Evolutionary conservation across 1,140 invertebrate species (phyloP), one percentile per base, ranked within the genome.

Genomic region (Nasonia vitripennis): DNA sequence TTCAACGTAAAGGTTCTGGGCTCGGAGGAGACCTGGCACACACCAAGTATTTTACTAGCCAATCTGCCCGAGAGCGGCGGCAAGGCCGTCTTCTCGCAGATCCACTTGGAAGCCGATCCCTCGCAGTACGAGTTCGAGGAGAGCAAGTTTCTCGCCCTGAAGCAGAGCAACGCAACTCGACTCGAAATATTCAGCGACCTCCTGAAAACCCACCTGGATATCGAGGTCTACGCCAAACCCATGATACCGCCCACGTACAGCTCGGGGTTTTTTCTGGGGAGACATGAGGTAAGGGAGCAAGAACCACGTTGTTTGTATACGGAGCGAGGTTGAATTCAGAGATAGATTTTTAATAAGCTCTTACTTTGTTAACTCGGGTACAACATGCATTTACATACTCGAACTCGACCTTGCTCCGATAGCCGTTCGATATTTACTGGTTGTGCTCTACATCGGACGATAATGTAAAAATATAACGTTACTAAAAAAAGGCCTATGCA

Each of bases 11-110:
- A 96, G 89, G 95, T 97, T 20, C 91, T 98, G 48, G 97, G 96
- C 0, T 95, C 95, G 0, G 97, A 98, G 89, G 96, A 97, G 90
- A 97, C 96, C 0, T 97, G 97, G 96, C 96, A 97, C 55, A 97
- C 96, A 5, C 97, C 97, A 2, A 97, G 96, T 86, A 94, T 98
- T 75, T 92, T 98, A 75, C 93, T 97, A 37, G 97, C 96, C 1
- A 95, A 93, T 27, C 94, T 96, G 83, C 91, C 94, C 12, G 78
- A 67, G 62, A 95, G 93, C 31, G 94, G 93, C 14, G 97, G 97
- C 27, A 95, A 95, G 86, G 96, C 96, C 2, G 95, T 98, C 6
- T 97, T 98, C 89, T 98, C 97, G 2, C 97, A 98, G 83, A 92
- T 94, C 86, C 94, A 95, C 86, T 87, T 95, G 3, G 94, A 96